Conservation (phyloP, 64 coral and sea anemone species). For the Catalaphyllia jardinei region DNA sequence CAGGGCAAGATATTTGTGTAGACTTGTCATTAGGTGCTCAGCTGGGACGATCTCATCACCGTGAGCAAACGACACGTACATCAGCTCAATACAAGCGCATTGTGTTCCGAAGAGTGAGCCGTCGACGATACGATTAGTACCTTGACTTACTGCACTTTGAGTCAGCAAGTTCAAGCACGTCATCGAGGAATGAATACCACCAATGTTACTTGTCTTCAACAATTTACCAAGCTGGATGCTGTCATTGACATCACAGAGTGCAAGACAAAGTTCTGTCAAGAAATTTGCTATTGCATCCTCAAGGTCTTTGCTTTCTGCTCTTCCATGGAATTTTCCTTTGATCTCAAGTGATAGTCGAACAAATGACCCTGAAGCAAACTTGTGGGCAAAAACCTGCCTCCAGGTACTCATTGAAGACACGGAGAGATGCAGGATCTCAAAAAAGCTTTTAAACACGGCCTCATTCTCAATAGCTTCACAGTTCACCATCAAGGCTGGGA, state of each 20-base stretch:
- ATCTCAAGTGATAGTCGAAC: constrained; percentile 64
- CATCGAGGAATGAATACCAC: constrained; percentile 29
- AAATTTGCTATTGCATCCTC: background rate
- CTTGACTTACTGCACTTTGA: constrained; percentile 48
- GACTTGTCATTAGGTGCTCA: constrained; percentile 14
- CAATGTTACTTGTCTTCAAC: background rate
- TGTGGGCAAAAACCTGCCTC: constrained; percentile 40
- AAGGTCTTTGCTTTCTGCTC: background rate
- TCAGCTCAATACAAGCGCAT: constrained; percentile 70
- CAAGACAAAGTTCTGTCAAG: constrained; percentile 22
- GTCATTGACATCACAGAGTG: background rate
- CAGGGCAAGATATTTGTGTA: constrained; percentile 57
- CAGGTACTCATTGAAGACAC: constrained; percentile 46
- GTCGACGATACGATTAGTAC: constrained; percentile 46
- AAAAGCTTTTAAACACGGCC: constrained; percentile 64
- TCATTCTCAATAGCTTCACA: constrained; percentile 66
- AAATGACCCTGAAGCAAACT: constrained; percentile 47
- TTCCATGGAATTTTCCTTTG: constrained; percentile 44
- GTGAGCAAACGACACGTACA: constrained; percentile 61
- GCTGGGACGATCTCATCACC: constrained; percentile 52
- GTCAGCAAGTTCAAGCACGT: constrained; percentile 56
- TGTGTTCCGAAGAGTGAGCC: constrained; percentile 64
- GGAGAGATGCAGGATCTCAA: constrained; percentile 64
- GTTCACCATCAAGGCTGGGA: constrained; percentile 85
- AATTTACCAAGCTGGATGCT: background rate